Conservation (phyloP, 1,140 invertebrate genomes). For the Brachionus rotundiformis region DNA sequence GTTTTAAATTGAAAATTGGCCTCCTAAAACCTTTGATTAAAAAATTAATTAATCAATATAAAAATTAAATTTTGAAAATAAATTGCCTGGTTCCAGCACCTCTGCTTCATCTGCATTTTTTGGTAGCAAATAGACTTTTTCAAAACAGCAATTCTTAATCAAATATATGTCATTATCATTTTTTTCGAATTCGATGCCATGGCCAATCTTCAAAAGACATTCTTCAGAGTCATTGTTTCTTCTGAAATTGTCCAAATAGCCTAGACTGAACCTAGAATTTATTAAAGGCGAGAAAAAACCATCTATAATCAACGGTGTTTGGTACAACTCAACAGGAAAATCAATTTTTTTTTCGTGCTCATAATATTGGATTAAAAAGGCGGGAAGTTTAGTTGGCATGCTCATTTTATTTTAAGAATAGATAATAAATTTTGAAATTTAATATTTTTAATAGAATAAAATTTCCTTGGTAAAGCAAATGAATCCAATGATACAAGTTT, state of each 20-base stretch:
- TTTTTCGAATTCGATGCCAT: conserved; percentile 3
- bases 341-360: conserved; percentile 34
- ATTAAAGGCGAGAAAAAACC: neutral
- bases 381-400: neutral
- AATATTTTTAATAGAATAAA: neutral
- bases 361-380: conserved; percentile 24
- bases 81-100: neutral
- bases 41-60: neutral
- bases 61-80: neutral
- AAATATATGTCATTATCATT: neutral
- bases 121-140: neutral
- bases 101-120: neutral
- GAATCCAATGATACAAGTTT: neutral
- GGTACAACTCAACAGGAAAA: conserved; percentile 5
- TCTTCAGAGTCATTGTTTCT: neutral
- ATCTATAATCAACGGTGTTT: neutral
- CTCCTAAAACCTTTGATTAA: neutral
- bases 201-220: neutral
- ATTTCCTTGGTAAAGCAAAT: neutral
- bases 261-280: neutral
- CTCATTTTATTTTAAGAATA: neutral
- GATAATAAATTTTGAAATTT: neutral
- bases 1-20: conserved; percentile 1
- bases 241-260: conserved; percentile 23
- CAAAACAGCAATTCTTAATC: neutral